Evolutionary conservation across 2,888 invertebrate genomes (phyloP), one percentile per base, ranked within the genome.

Genomic region (Limnephilus auricula): DNA sequence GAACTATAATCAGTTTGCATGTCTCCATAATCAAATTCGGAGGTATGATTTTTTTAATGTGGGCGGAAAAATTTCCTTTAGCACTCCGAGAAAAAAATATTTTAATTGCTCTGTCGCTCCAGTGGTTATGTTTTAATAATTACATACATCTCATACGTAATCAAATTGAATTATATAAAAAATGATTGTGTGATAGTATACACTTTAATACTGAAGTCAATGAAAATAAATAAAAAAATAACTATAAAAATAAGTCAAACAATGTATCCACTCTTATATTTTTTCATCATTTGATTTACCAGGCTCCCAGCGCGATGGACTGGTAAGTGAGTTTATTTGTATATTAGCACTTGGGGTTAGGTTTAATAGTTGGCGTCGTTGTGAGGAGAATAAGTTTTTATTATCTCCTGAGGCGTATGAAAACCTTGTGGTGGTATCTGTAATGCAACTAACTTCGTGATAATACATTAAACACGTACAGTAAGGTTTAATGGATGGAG

Each of bases 301-400:
- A 40, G 88, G 90, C 89, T 80, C 82, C 83, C 85, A 90, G 83
- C 79, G 80, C 80, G 93, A 91, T 90, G 86, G 50, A 82, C 90
- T 80, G 82, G 45, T 45, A 34, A 84, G 65, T 40, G 88, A 31
- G 90, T 83, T 79, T 90, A 82, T 88, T 90, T 83, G 40, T 40
- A 45, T 90, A 82, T 88, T 92, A 79, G 40, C 40, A 45, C 65
- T 89, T 78, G 89, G 84, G 78, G 82, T 88, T 82, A 78, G 79
- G 79, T 88, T 88, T 88, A 88, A 88, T 88, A 79, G 87, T 25
- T 31, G 87, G 65, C 65, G 31, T 65, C 87, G 65, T 65, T 32
- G 87, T 65, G 50, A 65, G 31, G 32, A 85, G 50, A 65, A 87
- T 37, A 84, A 87, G 65, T 87, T 87, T 87, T 87, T 87, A 87